Evolutionary conservation across 2,113 vertebrate genomes (phyloP), one percentile per base, ranked within the genome.

Genomic region (Etheostoma cragini): DNA sequence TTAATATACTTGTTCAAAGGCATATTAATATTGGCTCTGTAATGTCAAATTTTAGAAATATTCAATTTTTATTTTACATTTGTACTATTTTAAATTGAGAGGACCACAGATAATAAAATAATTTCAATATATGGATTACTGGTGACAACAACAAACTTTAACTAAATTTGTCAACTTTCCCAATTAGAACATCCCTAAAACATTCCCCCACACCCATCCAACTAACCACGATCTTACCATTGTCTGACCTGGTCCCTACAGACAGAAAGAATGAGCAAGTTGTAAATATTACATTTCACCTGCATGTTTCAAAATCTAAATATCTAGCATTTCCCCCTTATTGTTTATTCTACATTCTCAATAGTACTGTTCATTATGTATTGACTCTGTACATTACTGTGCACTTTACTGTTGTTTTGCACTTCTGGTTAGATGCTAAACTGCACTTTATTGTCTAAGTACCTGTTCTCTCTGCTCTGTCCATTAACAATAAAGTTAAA

Each of bases 241-340:
- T 95, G 94, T 97, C 96, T 95, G 96, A 96, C 83, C 95, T 94
- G 94, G 96, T 94, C 93, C 96, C 97, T 97, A 96, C 93, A 96
- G 90, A 95, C 94, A 95, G 91, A 95, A 94, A 94, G 73, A 89
- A 81, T 83, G 81, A 79, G 77, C 81, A 84, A 54, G 94, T 61
- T 66, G 72, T 93, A 95, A 90, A 71, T 16, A 22, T 19, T 52
- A 88, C 19, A 67, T 49, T 71, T 57, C 21, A 77, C 26, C 42
- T 69, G 46, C 64, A 38, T 19, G 22, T 26, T 66, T 30, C 45
- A 19, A 19, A 66, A 24, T 66, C 46, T 49, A 19, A 5, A 49
- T 24, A 17, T 21, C 45, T 47, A 8, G 22, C 2, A 11, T 26
- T 4, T 8, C 6, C 15, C 45, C 16, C 47, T 19, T 30, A 30